These are phyloP conservation scores for Erannis defoliaria DNA, from an alignment of 2,888 invertebrate genomes.

Conservation along the genomic window DNA sequence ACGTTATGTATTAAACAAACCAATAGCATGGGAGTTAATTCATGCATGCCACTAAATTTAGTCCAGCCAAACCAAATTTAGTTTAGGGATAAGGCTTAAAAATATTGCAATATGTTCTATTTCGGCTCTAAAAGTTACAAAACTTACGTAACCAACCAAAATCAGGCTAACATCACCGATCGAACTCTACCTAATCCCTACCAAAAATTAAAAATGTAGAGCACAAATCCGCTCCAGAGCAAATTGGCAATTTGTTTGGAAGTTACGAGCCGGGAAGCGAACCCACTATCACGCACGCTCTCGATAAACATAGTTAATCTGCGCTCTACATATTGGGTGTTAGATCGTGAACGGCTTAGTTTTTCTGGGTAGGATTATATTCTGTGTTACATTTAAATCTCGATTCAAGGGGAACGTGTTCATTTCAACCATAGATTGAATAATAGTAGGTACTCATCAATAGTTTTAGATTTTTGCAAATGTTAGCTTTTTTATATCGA, in stretches of 20 bases:
- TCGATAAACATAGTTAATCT: slow-evolving; percentile 54
- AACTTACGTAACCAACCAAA: slow-evolving; percentile 4
- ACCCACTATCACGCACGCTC: slow-evolving; percentile 67
- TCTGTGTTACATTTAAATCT: background rate
- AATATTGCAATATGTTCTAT: background rate
- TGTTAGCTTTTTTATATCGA: too few species aligned
- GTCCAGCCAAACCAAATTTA: too few species aligned
- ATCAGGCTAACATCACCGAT: slow-evolving; percentile 7
- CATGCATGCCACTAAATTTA: too few species aligned
- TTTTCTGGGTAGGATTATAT: slow-evolving; percentile 9
- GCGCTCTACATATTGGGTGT: slow-evolving; percentile 21
- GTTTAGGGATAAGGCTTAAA: too few species aligned
- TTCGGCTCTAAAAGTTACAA: background rate
- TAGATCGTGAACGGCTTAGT: slow-evolving; percentile 10
- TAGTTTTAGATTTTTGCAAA: too few species aligned
- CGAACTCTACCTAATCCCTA: slow-evolving; percentile 24
- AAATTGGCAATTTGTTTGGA: slow-evolving; percentile 47
- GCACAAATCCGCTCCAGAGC: slow-evolving; percentile 39
- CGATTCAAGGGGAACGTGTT: background rate
- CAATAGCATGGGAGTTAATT: too few species aligned
- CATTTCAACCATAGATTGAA: background rate
- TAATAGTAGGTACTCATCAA: too few species aligned
- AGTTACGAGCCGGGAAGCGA: slow-evolving; percentile 76
- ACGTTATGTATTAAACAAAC: too few species aligned
- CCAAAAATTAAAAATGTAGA: slow-evolving; percentile 33